Base-by-base conservation (phyloP, 2,888 invertebrate genomes). In the Euzophera pinguis region DNA sequence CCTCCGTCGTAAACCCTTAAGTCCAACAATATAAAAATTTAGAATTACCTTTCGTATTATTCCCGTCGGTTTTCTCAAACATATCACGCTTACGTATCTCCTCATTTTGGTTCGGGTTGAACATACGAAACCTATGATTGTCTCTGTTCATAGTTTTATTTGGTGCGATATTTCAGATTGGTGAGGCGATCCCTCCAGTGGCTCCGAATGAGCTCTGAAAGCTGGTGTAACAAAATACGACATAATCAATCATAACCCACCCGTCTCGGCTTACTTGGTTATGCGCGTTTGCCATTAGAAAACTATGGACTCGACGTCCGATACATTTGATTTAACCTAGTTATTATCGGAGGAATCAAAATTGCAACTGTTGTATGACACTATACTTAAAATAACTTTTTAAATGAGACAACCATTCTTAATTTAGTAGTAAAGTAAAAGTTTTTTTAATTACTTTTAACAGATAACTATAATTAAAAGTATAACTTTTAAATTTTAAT, bases 201-300 rank as follows among this genome's bases (percentile, higher is more conserved):
- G 56, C 50, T 42, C 55, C 49, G 63, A 66, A 65, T 62, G 65
- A 71, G 73, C 60, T 63, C 64, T 77, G 74, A 75, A 76, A 76
- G 78, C 73, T 71, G 67, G 67, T 64, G 72, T 73, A 75, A 78
- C 74, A 75, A 77, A 84, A 84, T 77, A 80, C 75, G 69, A 71
- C 71, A 80, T 81, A 84, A 89, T 89, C 86, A 87, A 88, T 89
- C 88, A 88, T 84, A 75, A 70, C 69, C 69, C 72, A 65, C 73
- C 80, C 76, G 71, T 68, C 79, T 78, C 73, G 60, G 71, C 75
- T 81, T 82, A 80, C 81, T 82, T 73, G 69, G 77, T 76, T 81
- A 81, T 82, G 78, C 75, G 73, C 70, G 78, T 78, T 81, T 76
- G 78, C 74, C 72, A 71, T 68, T 71, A 58, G 67, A 64, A 64